These are phyloP conservation scores for Muscina levida DNA, from an alignment of 2,888 invertebrate genomes.

Conservation along the genomic window DNA sequence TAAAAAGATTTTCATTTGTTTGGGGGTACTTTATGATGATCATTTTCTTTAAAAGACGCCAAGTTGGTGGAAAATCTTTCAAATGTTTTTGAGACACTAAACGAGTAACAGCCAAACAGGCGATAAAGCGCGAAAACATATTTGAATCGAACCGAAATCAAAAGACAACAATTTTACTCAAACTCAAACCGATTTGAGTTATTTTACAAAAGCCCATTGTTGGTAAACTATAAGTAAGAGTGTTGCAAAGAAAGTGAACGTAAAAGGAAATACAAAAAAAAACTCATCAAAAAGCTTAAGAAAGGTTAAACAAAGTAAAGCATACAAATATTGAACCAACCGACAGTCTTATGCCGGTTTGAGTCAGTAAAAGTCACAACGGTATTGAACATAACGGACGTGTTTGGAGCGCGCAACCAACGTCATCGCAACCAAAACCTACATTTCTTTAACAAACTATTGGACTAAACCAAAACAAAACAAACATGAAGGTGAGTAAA, in stretches of 20 bases:
- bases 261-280: constrained; percentile 51
- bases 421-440: constrained; percentile 14
- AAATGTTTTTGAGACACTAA: constrained; percentile 73
- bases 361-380: constrained; percentile 64
- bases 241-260: constrained; percentile 55
- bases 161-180: constrained; percentile 27
- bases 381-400: constrained; percentile 61
- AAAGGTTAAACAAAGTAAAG: constrained; percentile 56
- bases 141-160: constrained; percentile 14
- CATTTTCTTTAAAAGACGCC: constrained; percentile 75
- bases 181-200: constrained; percentile 38
- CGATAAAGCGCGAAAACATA: background rate
- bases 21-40: constrained; percentile 37
- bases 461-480: constrained; percentile 21
- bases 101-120: constrained; percentile 68
- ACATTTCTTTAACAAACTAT: constrained; percentile 2
- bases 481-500: constrained; percentile 66
- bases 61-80: constrained; percentile 66
- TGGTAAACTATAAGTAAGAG: background rate
- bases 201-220: background rate
- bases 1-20: constrained; percentile 22
- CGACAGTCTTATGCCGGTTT: constrained; percentile 57
- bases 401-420: constrained; percentile 40
- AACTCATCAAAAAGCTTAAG: constrained; percentile 29
- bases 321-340: constrained; percentile 33